These are phyloP conservation scores for Anastrepha ludens DNA, from an alignment of 1,140 invertebrate genomes.

Conservation along the genomic window DNA sequence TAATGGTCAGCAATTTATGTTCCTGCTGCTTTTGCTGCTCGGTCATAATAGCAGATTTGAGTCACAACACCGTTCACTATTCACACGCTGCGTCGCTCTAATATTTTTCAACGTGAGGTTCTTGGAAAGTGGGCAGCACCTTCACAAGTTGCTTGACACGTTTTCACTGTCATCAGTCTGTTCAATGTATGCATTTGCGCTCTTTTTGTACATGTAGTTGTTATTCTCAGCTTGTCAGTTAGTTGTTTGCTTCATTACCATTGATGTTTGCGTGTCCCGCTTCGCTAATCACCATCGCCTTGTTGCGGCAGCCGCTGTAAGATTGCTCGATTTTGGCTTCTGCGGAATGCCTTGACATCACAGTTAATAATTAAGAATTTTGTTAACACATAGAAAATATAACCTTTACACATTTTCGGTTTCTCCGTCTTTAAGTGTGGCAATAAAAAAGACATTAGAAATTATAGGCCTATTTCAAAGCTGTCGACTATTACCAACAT, in stretches of 20 bases:
- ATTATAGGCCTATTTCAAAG: no score
- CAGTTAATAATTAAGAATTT: no score
- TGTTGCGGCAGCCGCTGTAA: background rate
- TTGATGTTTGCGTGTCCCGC: background rate
- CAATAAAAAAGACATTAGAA: no score
- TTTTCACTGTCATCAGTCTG: background rate
- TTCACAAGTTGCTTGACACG: slow-evolving; percentile 18
- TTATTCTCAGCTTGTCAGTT: background rate
- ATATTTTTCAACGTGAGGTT: background rate
- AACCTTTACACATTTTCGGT: no score
- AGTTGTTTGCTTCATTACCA: background rate
- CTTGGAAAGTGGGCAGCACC: slow-evolving; percentile 8
- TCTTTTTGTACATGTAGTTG: background rate
- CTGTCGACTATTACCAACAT: no score
- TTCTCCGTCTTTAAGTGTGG: no score
- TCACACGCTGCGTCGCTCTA: slow-evolving; percentile 25
- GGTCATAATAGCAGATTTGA: no score
- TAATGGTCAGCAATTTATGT: slow-evolving; percentile 46
- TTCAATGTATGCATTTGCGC: background rate
- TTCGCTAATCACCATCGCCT: background rate
- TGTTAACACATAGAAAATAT: no score
- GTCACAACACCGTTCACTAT: background rate
- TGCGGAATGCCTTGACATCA: background rate
- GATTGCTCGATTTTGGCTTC: background rate
- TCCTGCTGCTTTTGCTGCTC: background rate